Base-by-base conservation (phyloP, 2,888 invertebrate species). In the Noctua comes region DNA sequence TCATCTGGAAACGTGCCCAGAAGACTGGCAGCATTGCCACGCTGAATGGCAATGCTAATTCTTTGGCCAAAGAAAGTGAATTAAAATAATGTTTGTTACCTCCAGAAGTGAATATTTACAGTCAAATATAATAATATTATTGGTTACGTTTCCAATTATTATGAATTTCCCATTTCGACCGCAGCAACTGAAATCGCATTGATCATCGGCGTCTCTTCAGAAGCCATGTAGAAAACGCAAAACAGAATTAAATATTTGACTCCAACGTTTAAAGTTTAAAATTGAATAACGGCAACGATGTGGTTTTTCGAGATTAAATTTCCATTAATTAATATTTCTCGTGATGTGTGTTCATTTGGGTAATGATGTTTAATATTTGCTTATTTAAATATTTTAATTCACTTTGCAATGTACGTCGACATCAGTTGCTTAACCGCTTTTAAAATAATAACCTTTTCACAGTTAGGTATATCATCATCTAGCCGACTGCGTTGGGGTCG, bases 251-350 rank as follows among this genome's bases (percentile, higher is more conserved):
- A 48, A 18, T 21, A 18, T 64, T 21, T 21, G 4, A 5, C 1
- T 8, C 54, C 2, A 5, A 21, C 1, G 0, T 0, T 27, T 72
- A 43, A 57, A 57, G 66, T 36, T 57, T 62, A 64, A 73, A 71
- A 64, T 79, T 43, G 1, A 57, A 43, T 73, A 13, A 59, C 8
- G 1, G 21, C 16, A 54, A 48, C 40, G 5, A 31, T 24, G 51
- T 66, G 31, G 65, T 48, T 65, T 62, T 46, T 48, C 43, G 64
- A 36, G n/a, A 51, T 65, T 43, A 18, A 36, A 64, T 79, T 79
- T 24, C 57, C 40, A 2, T 48, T 76, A 27, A 73, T 82, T 79
- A 70, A 68, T 36, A 79, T 70, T 66, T 31, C 4, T 62, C 46
- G 40, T 65, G 21, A 11, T 27, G 54, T 16, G 5, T 40, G 69